Conservation (phyloP, 1,140 invertebrate species). For the Dendrolimus punctatus region DNA sequence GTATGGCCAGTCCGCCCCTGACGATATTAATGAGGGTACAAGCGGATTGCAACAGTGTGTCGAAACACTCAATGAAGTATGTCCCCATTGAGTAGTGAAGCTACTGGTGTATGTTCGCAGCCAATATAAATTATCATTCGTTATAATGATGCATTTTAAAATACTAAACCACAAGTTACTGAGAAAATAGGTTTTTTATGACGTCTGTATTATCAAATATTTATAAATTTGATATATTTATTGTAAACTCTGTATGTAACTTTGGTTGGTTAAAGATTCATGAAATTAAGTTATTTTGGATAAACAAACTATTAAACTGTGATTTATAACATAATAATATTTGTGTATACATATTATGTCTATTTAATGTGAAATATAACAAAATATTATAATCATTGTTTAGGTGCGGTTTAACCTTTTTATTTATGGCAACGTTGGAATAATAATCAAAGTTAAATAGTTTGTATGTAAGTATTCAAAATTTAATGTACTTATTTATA, state of each 20-base stretch:
- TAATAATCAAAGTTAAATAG: constrained; percentile 28
- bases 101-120: constrained; percentile 57
- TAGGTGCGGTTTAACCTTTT: background rate
- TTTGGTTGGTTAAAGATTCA: too few species aligned
- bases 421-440: background rate
- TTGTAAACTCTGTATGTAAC: too few species aligned
- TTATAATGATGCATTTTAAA: background rate
- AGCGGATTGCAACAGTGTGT: constrained; percentile 67
- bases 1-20: constrained; percentile 73
- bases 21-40: constrained; percentile 71
- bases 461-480: constrained; percentile 16
- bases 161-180: too few species aligned
- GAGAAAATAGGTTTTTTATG: too few species aligned
- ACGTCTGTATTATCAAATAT: too few species aligned
- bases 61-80: constrained; percentile 51
- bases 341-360: too few species aligned
- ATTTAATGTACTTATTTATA: constrained; percentile 42
- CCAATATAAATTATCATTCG: constrained; percentile 24
- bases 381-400: too few species aligned
- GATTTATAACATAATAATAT: too few species aligned
- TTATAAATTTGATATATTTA: too few species aligned
- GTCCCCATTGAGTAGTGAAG: constrained; percentile 47
- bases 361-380: too few species aligned
- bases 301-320: too few species aligned
- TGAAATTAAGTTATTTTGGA: too few species aligned